Evolutionary conservation across 2,797 vertebrate species (phyloP), one percentile per base, ranked within the genome.

Genomic region (Mastacembelus armatus): DNA sequence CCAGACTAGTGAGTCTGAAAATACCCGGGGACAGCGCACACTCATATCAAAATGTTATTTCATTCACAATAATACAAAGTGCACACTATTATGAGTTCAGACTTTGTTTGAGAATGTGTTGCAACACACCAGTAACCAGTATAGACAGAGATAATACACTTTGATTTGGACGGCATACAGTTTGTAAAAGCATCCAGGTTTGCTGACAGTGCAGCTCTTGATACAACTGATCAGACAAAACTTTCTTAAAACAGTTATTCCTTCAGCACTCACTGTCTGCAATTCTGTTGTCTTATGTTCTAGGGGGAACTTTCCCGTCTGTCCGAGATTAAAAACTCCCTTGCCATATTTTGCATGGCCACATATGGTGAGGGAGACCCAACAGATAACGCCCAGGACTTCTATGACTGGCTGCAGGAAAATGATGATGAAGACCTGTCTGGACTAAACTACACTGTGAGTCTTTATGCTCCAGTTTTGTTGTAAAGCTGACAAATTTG

Each of bases 361-460:
- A 99, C 98, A 0, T 99, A 99, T 0, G 98, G 98, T 0, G 98
- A 99, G 74, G 98, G 98, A 0, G 98, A 99, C 87, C 98, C 98
- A 21, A 99, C 98, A 0, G 98, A 99, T 78, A 99, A 99, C 0
- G 97, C 98, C 51, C 98, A 99, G 81, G 98, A 99, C 84, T 98
- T 99, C 88, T 98, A 98, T 0, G 98, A 99, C 85, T 98, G 96
- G 95, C 91, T 99, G 54, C 98, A 99, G 84, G 97, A 99, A 88
- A 91, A 95, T 0, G 95, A 96, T 0, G 94, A 96, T 0, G 66
- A 91, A 3, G 90, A 97, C 77, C 90, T 99, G 11, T 92, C 94
- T 0, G 97, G 97, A 32, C 88, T 99, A 33, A 96, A 94, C 19
- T 99, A 86, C 39, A 96, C 98, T 3, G 98, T 95, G 83, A 94